Base-by-base conservation (phyloP, 2,797 vertebrate genomes). In the Avahi laniger region DNA sequence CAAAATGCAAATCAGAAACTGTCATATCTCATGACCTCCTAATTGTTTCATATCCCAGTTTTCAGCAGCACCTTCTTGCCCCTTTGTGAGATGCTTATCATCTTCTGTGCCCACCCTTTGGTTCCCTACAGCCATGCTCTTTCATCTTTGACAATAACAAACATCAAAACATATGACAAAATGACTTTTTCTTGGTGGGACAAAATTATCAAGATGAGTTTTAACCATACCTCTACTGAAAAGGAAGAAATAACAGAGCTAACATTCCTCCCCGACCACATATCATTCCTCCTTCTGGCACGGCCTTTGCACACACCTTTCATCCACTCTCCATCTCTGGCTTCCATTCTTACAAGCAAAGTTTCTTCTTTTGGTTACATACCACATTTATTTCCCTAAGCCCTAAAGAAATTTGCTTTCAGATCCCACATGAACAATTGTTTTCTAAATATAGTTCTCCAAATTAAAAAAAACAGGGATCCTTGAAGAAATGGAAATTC, bases 141-240 rank as follows among this genome's bases (percentile, higher is more conserved):
- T 10, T 5, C 4, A 38, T 59, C 59, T 90, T 88, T 61, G n/a
- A 18, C 2, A 78, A 26, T 4, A 84, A 9, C 4, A 14, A 87
- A 35, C 48, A 52, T 1, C 54, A 61, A 93, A 76, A 81, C 11
- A 26, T 17, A 28, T 4, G 59, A 63, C 30, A 46, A 93, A 59
- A 84, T 52, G 52, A 12, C 26, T 46, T 63, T 63, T 79, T 81
- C 84, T 24, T 46, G 57, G 35, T 2, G 24, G 33, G 33, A 17
- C 22, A 61, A 73, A 76, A 70, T 91, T 46, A 94, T 97, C 96
- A 91, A 88, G 94, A 93, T 93, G 65, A 78, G 26, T 30, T 69
- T 72, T 63, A 86, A 83, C 67, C 67, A 43, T 2, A 30, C 13
- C 3, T 69, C 80, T 79, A 65, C 35, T 50, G 86, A 95, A 30